Conservation (phyloP, 2,797 vertebrate genomes). For the Phoebastria nigripes region DNA sequence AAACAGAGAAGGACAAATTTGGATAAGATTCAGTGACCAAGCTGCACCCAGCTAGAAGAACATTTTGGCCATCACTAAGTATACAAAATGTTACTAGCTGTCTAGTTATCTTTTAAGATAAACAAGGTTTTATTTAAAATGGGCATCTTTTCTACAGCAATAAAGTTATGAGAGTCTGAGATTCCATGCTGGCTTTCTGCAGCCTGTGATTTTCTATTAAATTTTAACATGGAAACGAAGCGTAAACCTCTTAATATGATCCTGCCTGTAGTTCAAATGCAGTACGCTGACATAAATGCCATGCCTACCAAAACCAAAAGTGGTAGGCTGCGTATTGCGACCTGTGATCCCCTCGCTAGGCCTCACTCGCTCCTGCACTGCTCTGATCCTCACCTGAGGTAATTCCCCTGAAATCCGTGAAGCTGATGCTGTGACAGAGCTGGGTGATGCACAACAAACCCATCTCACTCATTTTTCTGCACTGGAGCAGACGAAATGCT, state of each 20-base stretch:
- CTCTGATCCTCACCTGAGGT: background rate
- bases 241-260: background rate
- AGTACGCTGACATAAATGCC: background rate
- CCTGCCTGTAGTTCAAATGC: background rate
- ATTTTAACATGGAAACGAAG: background rate
- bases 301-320: background rate
- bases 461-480: background rate
- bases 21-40: background rate
- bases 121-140: background rate
- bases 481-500: background rate
- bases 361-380: background rate
- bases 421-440: background rate
- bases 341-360: background rate
- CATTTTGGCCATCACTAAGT: background rate
- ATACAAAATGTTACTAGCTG: accelerated
- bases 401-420: background rate
- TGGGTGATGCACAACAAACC: background rate
- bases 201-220: background rate
- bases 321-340: background rate
- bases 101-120: background rate
- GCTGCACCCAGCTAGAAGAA: background rate
- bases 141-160: background rate
- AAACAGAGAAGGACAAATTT: background rate
- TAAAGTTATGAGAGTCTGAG: background rate
- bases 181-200: background rate